These are phyloP conservation scores for Chesias legatella DNA, from an alignment of 2,888 invertebrate species.

Conservation along the genomic window DNA sequence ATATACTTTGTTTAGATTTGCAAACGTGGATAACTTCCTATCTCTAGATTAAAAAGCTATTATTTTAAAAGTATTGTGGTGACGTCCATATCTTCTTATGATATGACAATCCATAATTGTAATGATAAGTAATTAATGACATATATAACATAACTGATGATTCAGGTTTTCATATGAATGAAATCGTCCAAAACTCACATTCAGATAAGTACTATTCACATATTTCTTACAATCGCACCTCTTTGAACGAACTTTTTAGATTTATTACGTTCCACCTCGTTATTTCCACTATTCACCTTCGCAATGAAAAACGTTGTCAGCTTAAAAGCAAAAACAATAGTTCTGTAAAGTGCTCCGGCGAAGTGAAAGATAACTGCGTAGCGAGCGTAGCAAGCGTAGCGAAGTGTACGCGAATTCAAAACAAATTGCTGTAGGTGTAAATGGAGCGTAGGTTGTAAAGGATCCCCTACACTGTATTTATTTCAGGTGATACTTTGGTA, in stretches of 20 bases:
- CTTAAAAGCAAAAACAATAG: constrained; percentile 26
- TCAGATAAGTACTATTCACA: neutral
- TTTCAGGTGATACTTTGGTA: constrained; percentile 2
- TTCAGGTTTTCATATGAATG: no score
- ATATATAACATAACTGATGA: no score
- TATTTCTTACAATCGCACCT: neutral
- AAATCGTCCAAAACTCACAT: no score
- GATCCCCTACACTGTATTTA: constrained; percentile 5
- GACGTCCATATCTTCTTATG: no score
- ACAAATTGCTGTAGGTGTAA: constrained; percentile 62
- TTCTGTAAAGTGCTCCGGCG: constrained; percentile 42
- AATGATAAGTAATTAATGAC: no score
- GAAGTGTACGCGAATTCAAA: constrained; percentile 56
- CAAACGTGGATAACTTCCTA: no score
- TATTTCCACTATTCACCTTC: constrained; percentile 7
- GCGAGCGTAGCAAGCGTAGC: no score
- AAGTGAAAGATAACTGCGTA: constrained; percentile 40
- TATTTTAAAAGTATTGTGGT: no score
- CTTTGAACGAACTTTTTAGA: neutral
- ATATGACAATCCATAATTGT: no score
- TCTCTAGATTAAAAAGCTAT: no score
- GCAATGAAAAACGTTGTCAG: constrained; percentile 17
- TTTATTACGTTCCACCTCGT: constrained; percentile 8
- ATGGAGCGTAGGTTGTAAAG: constrained; percentile 50
- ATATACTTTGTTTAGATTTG: neutral